Evolutionary conservation across 2,888 invertebrate genomes (phyloP), one percentile per base, ranked within the genome.

Genomic region (Leptopilina drosophilae): DNA sequence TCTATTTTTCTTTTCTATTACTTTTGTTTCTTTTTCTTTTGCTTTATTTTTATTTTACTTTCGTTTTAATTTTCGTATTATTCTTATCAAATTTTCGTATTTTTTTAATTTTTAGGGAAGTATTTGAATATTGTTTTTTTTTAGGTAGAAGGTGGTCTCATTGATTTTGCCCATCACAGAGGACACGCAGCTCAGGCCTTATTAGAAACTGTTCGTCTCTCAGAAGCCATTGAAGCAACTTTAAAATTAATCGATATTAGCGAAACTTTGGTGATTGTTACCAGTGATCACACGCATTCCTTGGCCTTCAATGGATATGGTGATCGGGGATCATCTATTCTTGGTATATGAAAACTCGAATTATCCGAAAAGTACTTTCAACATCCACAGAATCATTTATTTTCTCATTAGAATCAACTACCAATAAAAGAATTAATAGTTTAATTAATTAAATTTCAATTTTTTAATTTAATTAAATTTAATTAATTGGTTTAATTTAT

Each of bases 141-240:
- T 33, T 33, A 95, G 95, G 95, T 97, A 42, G 97, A 97, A 93
- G 97, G 97, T 11, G 97, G 97, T 0, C 94, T 96, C 87, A 96
- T 98, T 82, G 97, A 98, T 91, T 95, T 95, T 90, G 97, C 96
- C 0, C 97, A 98, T 90, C 98, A 98, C 91, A 93, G 95, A 1
- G 97, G 97, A 15, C 94, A 94, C 81, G 96, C 96, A 0, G 94
- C 94, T 82, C 94, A 94, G 76, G 97, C 98, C 0, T 92, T 98
- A 11, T 93, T 94, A 78, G 98, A 98, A 90, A 95, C 97, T 0
- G 92, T 96, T 0, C 95, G 95, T 0, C 93, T 98, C 85, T 96
- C 96, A 77, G 94, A 95, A 0, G 97, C 98, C 0, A 94, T 98
- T 0, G 92, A 94, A 73, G 92, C 93, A 5, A 96, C 96, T 0